Conservation (phyloP, 2,888 invertebrate genomes). For the Julus scanicus region DNA sequence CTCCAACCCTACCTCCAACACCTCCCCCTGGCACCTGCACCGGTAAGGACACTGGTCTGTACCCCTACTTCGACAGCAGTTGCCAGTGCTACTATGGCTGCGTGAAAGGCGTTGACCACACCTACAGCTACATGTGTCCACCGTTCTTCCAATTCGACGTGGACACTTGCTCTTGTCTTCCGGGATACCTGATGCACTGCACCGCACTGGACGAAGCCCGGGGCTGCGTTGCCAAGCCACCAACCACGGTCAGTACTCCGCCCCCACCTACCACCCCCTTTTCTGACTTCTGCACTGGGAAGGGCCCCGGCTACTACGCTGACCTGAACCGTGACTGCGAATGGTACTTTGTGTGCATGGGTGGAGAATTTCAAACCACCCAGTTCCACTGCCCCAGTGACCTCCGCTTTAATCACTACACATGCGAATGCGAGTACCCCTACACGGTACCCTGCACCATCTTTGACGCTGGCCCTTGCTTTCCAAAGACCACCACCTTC, state of each 20-base stretch:
- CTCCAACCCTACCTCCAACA: not conserved
- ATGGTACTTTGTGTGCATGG: conserved; percentile 50
- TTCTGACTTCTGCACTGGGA: not conserved
- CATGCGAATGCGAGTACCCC: conserved; percentile 49
- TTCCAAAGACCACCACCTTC: not conserved
- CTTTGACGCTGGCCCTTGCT: conserved; percentile 27
- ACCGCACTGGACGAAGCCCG: not conserved
- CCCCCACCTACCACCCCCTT: conserved; percentile 42
- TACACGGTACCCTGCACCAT: conserved; percentile 31
- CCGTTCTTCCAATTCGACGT: conserved; percentile 40
- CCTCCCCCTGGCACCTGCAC: not conserved
- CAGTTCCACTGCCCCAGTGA: conserved; percentile 50
- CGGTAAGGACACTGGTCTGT: not conserved
- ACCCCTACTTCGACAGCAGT: conserved; percentile 39
- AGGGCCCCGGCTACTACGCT: conserved; percentile 35
- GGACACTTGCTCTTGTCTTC: conserved; percentile 21
- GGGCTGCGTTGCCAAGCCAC: conserved; percentile 34
- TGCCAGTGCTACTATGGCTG: conserved; percentile 50
- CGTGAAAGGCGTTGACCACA: not conserved
- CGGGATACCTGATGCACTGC: conserved; percentile 14
- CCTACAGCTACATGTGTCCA: conserved; percentile 34
- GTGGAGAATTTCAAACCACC: not conserved
- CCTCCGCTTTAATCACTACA: conserved; percentile 42
- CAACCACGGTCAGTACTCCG: not conserved
- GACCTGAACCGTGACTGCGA: conserved; percentile 34